phyloP scores from a whole-genome alignment of 2,797 vertebrate genomes.

The Meda fulgida region DNA sequence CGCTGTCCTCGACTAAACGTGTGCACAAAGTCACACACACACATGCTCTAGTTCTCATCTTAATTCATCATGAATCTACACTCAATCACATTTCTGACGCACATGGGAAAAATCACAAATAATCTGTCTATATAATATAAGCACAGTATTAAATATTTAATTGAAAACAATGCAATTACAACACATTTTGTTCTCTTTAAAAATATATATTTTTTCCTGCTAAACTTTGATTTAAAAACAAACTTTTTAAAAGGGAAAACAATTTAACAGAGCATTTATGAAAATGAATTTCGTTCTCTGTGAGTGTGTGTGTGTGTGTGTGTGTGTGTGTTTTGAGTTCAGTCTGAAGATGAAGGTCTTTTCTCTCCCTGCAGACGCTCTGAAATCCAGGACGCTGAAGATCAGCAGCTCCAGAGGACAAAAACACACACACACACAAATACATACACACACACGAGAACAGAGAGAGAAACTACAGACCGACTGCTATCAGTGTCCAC shows the following conservation, averaged over 20 bases:
- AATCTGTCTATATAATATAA: too few species aligned
- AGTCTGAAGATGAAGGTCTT: conserved; percentile 23
- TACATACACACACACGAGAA: neutral
- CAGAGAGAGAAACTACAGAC: neutral
- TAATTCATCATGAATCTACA: neutral
- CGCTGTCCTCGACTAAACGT: neutral
- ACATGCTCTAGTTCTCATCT: neutral
- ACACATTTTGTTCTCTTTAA: neutral
- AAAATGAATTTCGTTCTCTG: neutral
- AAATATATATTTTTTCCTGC: neutral
- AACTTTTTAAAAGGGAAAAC: neutral
- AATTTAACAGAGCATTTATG: neutral
- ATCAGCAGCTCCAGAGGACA: conserved; percentile 20
- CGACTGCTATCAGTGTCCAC: neutral
- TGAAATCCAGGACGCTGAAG: conserved; percentile 24
- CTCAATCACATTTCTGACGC: too few species aligned
- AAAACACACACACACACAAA: neutral
- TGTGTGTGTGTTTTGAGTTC: conserved; percentile 3
- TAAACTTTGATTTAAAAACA: neutral
- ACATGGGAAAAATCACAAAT: too few species aligned
- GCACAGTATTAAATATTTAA: neutral
- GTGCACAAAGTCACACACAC: neutral
- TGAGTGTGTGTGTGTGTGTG: neutral
- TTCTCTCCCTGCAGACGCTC: conserved; percentile 20
- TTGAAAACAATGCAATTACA: too few species aligned